phyloP scores from a whole-genome alignment of 2,113 vertebrate species.

The Cervus canadensis region DNA sequence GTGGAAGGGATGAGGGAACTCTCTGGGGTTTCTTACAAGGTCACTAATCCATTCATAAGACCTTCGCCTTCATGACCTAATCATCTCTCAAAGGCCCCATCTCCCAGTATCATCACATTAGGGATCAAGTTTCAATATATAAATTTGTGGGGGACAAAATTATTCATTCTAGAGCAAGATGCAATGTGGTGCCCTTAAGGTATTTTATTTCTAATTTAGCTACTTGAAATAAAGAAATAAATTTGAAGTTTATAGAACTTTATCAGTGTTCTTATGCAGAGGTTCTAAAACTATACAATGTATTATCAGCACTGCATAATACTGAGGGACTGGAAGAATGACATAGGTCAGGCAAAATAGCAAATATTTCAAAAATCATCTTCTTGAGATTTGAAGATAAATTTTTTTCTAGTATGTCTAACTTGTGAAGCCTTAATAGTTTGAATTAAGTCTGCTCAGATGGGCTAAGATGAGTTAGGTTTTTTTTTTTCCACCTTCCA shows the following conservation, averaged over 20 bases:
- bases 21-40: background rate
- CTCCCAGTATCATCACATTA: background rate
- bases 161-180: background rate
- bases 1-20: background rate
- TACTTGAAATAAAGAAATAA: background rate
- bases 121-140: background rate
- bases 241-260: background rate
- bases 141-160: background rate
- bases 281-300: background rate
- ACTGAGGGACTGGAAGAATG: background rate
- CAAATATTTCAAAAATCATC: background rate
- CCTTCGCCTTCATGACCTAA: background rate
- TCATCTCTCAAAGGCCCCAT: background rate
- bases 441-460: background rate
- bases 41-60: background rate
- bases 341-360: background rate
- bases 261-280: background rate
- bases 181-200: background rate
- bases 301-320: background rate
- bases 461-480: background rate
- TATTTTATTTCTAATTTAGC: background rate
- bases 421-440: background rate
- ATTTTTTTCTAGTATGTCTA: background rate
- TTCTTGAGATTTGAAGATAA: background rate
- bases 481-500: background rate